Base-by-base conservation (phyloP, 2,888 invertebrate genomes). In the Nymphalis polychloros region DNA sequence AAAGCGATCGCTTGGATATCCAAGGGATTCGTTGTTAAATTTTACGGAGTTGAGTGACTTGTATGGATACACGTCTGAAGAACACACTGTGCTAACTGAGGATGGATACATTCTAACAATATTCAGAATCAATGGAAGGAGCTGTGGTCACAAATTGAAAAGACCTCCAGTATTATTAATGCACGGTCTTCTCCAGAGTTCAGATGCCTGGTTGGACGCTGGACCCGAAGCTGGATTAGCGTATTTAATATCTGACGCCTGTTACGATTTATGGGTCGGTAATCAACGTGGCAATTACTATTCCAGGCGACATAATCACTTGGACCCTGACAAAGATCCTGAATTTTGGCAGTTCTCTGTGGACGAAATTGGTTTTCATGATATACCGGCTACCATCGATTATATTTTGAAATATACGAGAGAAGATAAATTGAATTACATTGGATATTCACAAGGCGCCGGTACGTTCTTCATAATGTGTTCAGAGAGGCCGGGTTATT, bases 381-480 rank as follows among this genome's bases (percentile, higher is more conserved):
- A 98, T 81, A 77, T 97, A 1, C 97, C 98, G 1, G 95, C 96
- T 0, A 81, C 83, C 50, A 78, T 88, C 0, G 88, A 90, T 62
- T 84, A 86, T 53, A 81, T 90, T 1, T 68, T 90, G 8, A 70
- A 81, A 0, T 70, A 80, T 6, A 87, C 89, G 0, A 75, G 76
- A 2, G 70, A 73, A 1, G 70, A 77, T 0, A 86, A 83, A 49
- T 62, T 90, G 47, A 88, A 86, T 55, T 89, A 84, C 47, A 94
- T 96, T 7, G 97, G 97, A 0, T 97, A 96, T 80, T 97, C 97
- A 0, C 94, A 94, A 82, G 97, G 97, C 8, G 94, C 94, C 0
- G 94, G 95, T 0, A 84, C 87, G 4, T 95, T 94, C 77, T 94
- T 93, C 79, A 93, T 95, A 0, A 94, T 95, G 95, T 93, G 94